These are phyloP conservation scores for Sphaerophoria taeniata DNA, from an alignment of 2,888 invertebrate genomes.

Conservation along the genomic window DNA sequence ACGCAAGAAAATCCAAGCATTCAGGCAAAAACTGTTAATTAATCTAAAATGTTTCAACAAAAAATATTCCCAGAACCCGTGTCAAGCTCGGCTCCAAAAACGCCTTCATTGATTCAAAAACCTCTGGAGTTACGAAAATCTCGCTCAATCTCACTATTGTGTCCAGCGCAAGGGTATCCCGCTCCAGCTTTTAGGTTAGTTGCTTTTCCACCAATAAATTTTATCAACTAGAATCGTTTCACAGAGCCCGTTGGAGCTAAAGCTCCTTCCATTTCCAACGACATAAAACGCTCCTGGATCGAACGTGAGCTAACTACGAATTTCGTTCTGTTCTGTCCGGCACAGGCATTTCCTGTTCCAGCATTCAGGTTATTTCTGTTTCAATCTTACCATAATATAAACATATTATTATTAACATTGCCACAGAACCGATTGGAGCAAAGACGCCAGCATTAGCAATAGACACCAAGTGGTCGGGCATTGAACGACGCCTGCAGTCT, in stretches of 20 bases:
- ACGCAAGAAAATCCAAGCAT: conserved; percentile 18
- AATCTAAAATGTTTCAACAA: background rate
- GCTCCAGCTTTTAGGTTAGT: conserved; percentile 83
- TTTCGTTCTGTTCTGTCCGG: conserved; percentile 89
- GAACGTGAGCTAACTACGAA: conserved; percentile 86
- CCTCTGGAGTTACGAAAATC: conserved; percentile 78
- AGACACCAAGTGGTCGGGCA: conserved; percentile 88
- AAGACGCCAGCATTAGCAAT: conserved; percentile 89
- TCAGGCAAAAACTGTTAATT: conserved; percentile 7
- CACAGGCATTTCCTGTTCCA: conserved; percentile 90
- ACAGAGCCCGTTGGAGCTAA: conserved; percentile 84
- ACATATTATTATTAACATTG: conserved; percentile 9
- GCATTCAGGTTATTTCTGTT: conserved; percentile 84
- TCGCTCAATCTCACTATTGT: conserved; percentile 84
- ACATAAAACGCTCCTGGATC: conserved; percentile 84
- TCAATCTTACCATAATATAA: background rate
- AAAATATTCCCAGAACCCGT: conserved; percentile 82
- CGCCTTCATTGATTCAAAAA: conserved; percentile 82
- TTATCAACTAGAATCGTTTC: conserved; percentile 74
- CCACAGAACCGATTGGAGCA: conserved; percentile 87
- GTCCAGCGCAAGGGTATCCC: conserved; percentile 90
- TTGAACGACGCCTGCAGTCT: conserved; percentile 80
- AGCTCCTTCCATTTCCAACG: conserved; percentile 85
- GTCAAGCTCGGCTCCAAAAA: conserved; percentile 84
- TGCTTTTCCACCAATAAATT: background rate